Evolutionary conservation across 2,888 invertebrate species (phyloP).

Genomic region (Teleogryllus oceanicus): DNA sequence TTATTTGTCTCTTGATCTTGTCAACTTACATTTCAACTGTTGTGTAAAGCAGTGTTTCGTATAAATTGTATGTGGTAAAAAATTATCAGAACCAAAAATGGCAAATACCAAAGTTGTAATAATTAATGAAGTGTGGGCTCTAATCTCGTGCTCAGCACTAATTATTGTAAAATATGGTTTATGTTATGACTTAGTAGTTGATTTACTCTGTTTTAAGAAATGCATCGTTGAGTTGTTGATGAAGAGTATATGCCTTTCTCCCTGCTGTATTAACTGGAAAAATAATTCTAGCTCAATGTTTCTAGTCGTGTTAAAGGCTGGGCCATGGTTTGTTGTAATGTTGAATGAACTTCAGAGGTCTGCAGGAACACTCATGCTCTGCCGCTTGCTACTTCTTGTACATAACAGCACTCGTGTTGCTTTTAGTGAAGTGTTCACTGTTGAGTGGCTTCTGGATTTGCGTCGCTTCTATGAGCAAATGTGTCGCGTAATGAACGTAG

Average conservation of each 20-base stretch:
- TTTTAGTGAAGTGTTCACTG: neutral
- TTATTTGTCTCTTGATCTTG: slow-evolving; percentile 18
- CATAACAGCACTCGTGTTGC: slow-evolving; percentile 12
- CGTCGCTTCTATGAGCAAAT: too few species aligned
- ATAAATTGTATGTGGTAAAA: neutral
- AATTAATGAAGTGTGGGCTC: neutral
- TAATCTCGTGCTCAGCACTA: neutral
- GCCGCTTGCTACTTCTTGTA: slow-evolving; percentile 9
- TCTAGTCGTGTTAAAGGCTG: slow-evolving; percentile 30
- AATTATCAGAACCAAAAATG: neutral
- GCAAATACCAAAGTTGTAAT: slow-evolving; percentile 10
- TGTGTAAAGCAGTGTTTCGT: slow-evolving; percentile 1
- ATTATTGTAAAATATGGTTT: slow-evolving; percentile 3
- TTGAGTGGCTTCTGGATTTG: neutral
- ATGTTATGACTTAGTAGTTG: neutral
- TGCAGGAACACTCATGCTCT: neutral
- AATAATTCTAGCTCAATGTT: slow-evolving; percentile 31
- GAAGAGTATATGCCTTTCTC: slow-evolving; percentile 21
- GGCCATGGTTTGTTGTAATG: slow-evolving; percentile 6
- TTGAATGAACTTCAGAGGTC: neutral
- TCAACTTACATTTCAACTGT: neutral
- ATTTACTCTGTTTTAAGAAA: slow-evolving; percentile 24
- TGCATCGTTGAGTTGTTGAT: neutral
- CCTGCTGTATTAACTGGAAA: slow-evolving; percentile 21
- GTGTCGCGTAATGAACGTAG: too few species aligned